These are phyloP conservation scores for Rhodinocichla rosea DNA, from an alignment of 2,113 vertebrate genomes.

Conservation along the genomic window DNA sequence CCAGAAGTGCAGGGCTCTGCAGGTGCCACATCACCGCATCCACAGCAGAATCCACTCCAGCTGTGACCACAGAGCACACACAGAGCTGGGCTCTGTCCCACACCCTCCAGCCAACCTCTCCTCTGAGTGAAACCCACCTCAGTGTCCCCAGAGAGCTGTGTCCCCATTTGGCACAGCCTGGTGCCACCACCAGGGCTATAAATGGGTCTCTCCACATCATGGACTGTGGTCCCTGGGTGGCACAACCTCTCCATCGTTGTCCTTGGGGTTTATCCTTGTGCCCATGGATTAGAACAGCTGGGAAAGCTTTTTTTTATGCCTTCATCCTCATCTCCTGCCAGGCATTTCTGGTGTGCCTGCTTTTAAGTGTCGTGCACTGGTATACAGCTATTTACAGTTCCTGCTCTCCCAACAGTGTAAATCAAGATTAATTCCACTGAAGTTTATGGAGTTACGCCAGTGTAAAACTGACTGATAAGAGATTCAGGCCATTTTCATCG, in stretches of 20 bases:
- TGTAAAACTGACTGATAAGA: constrained; percentile 48
- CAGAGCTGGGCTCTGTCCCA: neutral
- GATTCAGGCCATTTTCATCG: neutral
- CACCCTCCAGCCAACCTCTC: neutral
- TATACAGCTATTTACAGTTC: constrained; percentile 1
- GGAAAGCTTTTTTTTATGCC: neutral
- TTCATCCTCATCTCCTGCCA: constrained; percentile 25
- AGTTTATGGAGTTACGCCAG: constrained; percentile 53
- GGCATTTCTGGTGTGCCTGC: neutral
- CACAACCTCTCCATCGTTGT: neutral
- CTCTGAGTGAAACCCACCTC: neutral
- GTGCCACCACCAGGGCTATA: fast-evolving
- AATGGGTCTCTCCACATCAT: fast-evolving
- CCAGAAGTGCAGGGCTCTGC: neutral
- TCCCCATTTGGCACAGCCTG: neutral
- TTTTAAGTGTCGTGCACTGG: constrained; percentile 1
- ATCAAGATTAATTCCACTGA: constrained; percentile 63
- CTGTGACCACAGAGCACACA: fast-evolving
- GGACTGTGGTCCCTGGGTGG: fast-evolving
- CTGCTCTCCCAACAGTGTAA: constrained; percentile 27
- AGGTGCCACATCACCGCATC: too few relatives aligned
- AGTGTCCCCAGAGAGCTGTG: neutral
- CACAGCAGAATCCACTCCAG: neutral
- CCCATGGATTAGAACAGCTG: neutral
- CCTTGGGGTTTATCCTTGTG: neutral